Evolutionary conservation across 2,797 vertebrate genomes (phyloP), one percentile per base, ranked within the genome.

Genomic region (Thaleichthys pacificus): DNA sequence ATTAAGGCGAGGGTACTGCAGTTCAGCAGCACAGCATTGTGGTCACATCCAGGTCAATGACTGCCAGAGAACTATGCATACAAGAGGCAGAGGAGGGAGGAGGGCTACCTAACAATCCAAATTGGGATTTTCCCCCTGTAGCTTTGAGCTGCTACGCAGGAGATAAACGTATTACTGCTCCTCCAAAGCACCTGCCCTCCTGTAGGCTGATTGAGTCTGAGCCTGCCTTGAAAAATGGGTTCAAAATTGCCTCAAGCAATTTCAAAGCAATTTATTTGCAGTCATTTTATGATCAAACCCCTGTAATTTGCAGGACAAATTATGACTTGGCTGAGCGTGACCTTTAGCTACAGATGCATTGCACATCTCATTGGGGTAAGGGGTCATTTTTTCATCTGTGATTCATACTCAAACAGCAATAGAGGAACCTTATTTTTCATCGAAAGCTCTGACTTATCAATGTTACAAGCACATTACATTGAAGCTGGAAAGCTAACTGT

Each of bases 21-120:
- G 76, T 78, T 80, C 74, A 83, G 62, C 71, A 82, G 26, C 66
- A 77, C 54, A 80, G 72, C 69, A 77, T 14, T 71, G 67, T 49
- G 58, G 49, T 30, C 22, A 49, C 73, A 56, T 79, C 60, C 60
- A 66, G 78, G 83, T 79, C 83, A 84, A 61, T 75, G 77, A 66
- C 64, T 67, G 66, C 22, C 12, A 69, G 72, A 76, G 79, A 69
- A 54, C 71, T 63, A 35, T 21, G 30, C n/a, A 22, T 54, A 14
- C 42, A 7, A 61, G 62, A 42, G 28, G 30, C 26, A 2, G 21
- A 49, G 9, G 17, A 26, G 47, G 22, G 35, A 15, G 19, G 60
- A 14, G 60, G 51, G 51, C 51, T 56, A 4, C 19, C 51, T 17
- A n/a, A 56, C 51, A 5, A 56, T 17, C 51, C 9, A 12, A 12